Evolutionary conservation across 1,140 invertebrate genomes (phyloP), one percentile per base, ranked within the genome.

Genomic region (Polyergus mexicanus): DNA sequence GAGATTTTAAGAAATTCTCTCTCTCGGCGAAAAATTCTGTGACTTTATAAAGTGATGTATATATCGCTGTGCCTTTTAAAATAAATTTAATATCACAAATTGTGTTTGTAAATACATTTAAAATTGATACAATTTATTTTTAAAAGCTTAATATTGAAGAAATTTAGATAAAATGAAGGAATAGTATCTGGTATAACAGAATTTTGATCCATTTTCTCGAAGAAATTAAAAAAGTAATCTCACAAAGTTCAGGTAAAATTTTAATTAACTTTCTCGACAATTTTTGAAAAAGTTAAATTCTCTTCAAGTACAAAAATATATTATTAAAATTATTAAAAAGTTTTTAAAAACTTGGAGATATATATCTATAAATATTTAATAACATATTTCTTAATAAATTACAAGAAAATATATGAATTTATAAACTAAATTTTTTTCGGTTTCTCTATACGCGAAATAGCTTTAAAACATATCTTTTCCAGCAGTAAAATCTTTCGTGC

Each of bases 1-100:
- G 3, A 10, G 28, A 66, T 78, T 66, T 66, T 13, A 41, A 78
- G n/a, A 66, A 22, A 78, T 19, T 7, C 1, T 77, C 10, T 66
- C 6, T 13, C 60, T 19, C 13, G 28, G n/a, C 19, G 13, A 51
- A 78, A 66, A 78, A 66, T 13, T 65, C 19, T 22, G n/a, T 11
- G 35, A 41, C 13, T 77, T 65, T 28, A 28, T 28, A 47, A 66
- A 78, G 13, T 3, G 1, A 66, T 5, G 6, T 11, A 8, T 35
- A 41, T 62, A 38, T 16, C 16, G 28, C 32, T 84, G 32, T 3
- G 16, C 16, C 63, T 38, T 28, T 66, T 66, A 58, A 22, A 56
- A 16, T 75, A 75, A 60, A 5, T 51, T 19, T 16, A 51, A 51
- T 51, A 51, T 1, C 47, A 51, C 47, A 19, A 51, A 51, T 19